Evolutionary conservation across 1,140 invertebrate species (phyloP).

Genomic region (Drosophila burlai): DNA sequence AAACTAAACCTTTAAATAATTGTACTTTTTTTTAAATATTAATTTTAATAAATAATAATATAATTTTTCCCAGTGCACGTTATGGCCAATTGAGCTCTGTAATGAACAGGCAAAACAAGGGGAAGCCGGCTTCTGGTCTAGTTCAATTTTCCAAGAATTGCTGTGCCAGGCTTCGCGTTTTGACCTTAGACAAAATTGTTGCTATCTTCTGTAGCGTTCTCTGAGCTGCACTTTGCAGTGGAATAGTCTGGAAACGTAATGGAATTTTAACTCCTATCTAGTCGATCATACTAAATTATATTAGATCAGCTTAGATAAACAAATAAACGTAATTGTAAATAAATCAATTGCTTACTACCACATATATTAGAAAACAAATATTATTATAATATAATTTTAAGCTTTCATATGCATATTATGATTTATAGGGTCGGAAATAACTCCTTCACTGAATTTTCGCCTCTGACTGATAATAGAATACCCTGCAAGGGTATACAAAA

Average conservation of each 20-base stretch:
- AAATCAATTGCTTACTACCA: background rate
- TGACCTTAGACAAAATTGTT: constrained; percentile 53
- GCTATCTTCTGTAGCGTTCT: constrained; percentile 1
- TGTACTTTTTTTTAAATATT: background rate
- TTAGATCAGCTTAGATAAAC: background rate
- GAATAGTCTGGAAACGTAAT: constrained; percentile 45
- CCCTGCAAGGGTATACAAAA: background rate
- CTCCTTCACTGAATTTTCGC: too few species aligned
- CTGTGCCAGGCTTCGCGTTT: constrained; percentile 21
- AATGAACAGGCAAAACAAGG: constrained; percentile 28
- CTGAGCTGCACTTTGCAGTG: constrained; percentile 1
- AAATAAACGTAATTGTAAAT: constrained; percentile 1
- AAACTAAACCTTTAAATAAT: too few species aligned
- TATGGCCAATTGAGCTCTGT: constrained; percentile 47
- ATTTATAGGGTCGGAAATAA: too few species aligned
- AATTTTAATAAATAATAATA: too few species aligned
- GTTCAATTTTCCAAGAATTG: constrained; percentile 51
- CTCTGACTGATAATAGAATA: too few species aligned
- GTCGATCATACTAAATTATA: background rate
- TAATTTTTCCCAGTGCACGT: constrained; percentile 5
- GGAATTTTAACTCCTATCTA: constrained; percentile 36
- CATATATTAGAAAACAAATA: too few species aligned
- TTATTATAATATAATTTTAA: too few species aligned
- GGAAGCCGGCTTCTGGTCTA: constrained; percentile 39
- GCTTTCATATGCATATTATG: too few species aligned